Percentiles rank a stretch among this genome's conserved stretches.
Evolutionary conservation across 2,113 vertebrate genomes (phyloP).

Genomic region (Tenebrosternarchus preto): DNA sequence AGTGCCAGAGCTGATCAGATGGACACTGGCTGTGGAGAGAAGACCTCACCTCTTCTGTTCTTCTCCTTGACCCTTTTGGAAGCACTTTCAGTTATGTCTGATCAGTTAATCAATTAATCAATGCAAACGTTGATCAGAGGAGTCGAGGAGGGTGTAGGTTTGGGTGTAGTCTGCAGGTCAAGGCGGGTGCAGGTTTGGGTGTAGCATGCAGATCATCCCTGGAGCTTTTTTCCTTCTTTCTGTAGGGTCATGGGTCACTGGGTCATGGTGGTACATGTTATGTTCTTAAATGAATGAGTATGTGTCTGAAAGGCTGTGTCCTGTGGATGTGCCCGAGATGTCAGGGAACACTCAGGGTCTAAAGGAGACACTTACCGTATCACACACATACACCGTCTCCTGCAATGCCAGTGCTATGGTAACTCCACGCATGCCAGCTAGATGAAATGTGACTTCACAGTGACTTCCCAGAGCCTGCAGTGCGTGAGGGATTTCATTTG

Average conservation of each 20-base stretch:
- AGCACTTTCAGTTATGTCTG: not conserved
- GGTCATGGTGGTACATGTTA: not conserved
- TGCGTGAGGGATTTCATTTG: not conserved
- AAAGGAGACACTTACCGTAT: constrained; percentile 5
- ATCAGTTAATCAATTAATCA: not conserved
- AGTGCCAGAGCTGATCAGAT: constrained; percentile 28
- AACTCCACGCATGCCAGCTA: not conserved
- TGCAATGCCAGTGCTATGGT: not conserved
- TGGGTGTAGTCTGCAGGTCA: not conserved
- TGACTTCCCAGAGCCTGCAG: not conserved
- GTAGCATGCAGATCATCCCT: no score
- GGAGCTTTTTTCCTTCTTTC: no score
- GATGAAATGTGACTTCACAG: not conserved
- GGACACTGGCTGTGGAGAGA: not conserved
- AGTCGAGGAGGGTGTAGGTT: not conserved
- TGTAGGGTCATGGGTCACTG: not conserved
- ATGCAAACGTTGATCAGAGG: not conserved
- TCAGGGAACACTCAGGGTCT: not conserved
- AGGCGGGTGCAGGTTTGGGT: not conserved
- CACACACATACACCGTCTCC: not conserved
- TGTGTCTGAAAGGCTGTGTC: not conserved
- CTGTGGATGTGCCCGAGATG: not conserved
- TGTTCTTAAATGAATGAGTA: not conserved
- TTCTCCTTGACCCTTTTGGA: constrained; percentile 5
- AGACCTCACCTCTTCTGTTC: not conserved